Evolutionary conservation across 2,113 vertebrate genomes (phyloP), one percentile per base, ranked within the genome.

Genomic region (Orthonyx spaldingii): DNA sequence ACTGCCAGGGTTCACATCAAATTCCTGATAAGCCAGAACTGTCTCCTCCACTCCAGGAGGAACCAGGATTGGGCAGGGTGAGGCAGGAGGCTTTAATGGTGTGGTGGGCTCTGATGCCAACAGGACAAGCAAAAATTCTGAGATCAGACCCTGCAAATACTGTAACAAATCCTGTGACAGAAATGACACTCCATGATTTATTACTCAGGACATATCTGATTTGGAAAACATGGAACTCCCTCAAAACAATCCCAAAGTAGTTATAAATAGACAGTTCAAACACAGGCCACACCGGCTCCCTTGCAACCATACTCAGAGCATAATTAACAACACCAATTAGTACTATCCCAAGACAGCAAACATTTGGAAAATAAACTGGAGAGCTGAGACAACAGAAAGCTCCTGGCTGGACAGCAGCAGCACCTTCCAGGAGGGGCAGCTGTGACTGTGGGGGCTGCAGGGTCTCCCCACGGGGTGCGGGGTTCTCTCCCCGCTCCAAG

Each of bases 161-260:
- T 7, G 2, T 1, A 20, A 37, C 1, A 37, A 42, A 57, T 4
- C 4, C 6, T 7, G 2, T 1, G 17, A 37, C 0, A 76, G 22
- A 60, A 61, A 33, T 3, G 2, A 5, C 16, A 49, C 10, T 59
- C 33, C 1, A 0, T 0, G 3, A 53, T 27, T 44, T 18, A 26
- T 26, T 15, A 33, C 17, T 49, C n/a, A 14, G 63, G 65, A 66
- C 13, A 32, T 2, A 17, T 1, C 46, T 23, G 5, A 16, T 4
- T 11, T 17, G 22, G 39, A 46, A 93, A 70, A 42, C 0, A 16
- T 0, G 0, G 24, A 44, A 47, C n/a, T 59, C 41, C 57, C 55
- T n/a, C 24, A 9, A 9, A 77, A 11, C 2, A 57, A 10, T 8
- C 41, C 52, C 39, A 12, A 26, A 20, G 26, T 0, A 22, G 39